Conservation (phyloP, 2,113 vertebrate genomes). For the Tragelaphus scriptus region DNA sequence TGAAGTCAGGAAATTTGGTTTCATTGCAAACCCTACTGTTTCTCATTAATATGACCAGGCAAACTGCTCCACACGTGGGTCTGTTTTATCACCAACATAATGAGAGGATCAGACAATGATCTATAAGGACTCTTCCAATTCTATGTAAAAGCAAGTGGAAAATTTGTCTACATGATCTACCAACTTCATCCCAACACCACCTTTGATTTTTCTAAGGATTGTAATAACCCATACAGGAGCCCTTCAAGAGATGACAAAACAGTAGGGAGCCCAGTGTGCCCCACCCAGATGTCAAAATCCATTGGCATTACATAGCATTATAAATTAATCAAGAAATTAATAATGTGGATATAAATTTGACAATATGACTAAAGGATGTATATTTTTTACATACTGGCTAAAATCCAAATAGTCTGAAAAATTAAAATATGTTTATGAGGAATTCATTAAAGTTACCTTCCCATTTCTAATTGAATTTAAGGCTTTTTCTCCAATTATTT, state of each 20-base stretch:
- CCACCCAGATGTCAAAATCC: not conserved
- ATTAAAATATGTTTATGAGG: not conserved
- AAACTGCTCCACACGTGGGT: not conserved
- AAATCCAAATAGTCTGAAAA: not conserved
- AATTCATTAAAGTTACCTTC: not conserved
- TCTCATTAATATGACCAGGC: not conserved
- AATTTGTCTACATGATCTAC: not conserved
- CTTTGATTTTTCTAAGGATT: not conserved
- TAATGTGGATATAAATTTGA: not conserved
- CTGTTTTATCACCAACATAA: not conserved
- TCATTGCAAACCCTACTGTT: not conserved
- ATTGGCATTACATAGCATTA: not conserved
- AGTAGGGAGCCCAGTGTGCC: not conserved
- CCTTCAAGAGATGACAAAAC: not conserved
- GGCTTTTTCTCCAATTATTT: not conserved
- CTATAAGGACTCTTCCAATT: not conserved
- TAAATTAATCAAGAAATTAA: not conserved
- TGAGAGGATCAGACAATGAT: not conserved
- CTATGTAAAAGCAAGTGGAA: not conserved
- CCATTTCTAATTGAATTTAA: not conserved
- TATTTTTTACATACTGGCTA: conserved; percentile 6
- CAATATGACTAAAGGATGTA: not conserved
- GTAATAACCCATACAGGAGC: not conserved
- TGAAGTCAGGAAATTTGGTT: not conserved
- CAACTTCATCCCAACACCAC: not conserved